Evolutionary conservation across 2,113 vertebrate genomes (phyloP).

Genomic region (Sisor rabdophorus): DNA sequence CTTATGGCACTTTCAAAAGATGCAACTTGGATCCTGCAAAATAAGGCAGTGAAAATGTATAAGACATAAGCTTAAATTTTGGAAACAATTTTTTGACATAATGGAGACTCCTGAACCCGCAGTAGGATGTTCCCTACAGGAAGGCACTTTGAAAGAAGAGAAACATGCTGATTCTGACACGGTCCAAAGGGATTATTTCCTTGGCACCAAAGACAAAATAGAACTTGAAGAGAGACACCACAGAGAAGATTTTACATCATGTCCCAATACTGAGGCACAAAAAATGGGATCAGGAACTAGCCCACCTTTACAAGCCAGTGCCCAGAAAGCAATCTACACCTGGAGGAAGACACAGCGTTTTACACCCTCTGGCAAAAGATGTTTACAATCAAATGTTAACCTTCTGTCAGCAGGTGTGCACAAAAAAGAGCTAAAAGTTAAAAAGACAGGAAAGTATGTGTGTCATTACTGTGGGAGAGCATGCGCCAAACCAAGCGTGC

Average conservation of each 20-base stretch:
- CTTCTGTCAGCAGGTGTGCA: conserved; percentile 74
- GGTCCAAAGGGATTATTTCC: conserved; percentile 28
- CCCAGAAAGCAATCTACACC: conserved; percentile 71
- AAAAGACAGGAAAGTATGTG: conserved; percentile 95
- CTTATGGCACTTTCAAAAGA: conserved; percentile 32
- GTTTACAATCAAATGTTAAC: conserved; percentile 82
- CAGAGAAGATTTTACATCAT: conserved; percentile 29
- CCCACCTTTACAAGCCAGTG: conserved; percentile 73
- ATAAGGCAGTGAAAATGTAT: conserved; percentile 49
- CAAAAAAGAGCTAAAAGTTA: conserved; percentile 89
- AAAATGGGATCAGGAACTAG: conserved; percentile 55
- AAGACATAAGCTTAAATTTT: conserved; percentile 24
- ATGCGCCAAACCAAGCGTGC: conserved; percentile 97
- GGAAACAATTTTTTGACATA: conserved; percentile 70
- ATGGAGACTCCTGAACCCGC: conserved; percentile 92
- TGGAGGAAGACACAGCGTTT: conserved; percentile 80
- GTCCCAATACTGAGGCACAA: conserved; percentile 40
- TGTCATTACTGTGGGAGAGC: conserved; percentile 97
- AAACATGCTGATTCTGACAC: conserved; percentile 31
- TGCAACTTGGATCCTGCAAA: conserved; percentile 38
- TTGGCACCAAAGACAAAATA: conserved; percentile 38
- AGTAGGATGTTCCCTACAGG: conserved; percentile 78
- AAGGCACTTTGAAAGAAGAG: conserved; percentile 35
- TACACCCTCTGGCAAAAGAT: conserved; percentile 78
- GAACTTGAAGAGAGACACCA: conserved; percentile 26